Evolutionary conservation across 2,888 invertebrate genomes (phyloP), one percentile per base, ranked within the genome.

Genomic region (Kuschelorhynchus macadamiae): DNA sequence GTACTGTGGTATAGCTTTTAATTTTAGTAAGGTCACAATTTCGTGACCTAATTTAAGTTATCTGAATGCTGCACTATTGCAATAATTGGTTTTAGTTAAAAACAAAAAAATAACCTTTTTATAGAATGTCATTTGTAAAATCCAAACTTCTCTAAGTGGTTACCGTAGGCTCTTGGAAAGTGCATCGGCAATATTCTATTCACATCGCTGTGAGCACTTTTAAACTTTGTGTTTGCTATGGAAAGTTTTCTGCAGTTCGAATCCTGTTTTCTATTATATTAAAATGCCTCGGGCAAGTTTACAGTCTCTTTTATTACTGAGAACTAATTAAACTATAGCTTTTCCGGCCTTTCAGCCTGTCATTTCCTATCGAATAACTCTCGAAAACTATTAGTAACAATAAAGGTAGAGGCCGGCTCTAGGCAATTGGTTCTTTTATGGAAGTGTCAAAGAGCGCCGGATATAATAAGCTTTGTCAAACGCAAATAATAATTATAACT

Each of bases 211-310:
- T 17, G 12, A 41, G 67, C 57, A 44, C 49, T 67, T 56, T 32
- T 44, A 36, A 67, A 67, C 67, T 67, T 67, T 50, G 55, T 67
- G 56, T 61, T 67, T 56, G 42, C 42, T 41, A 32, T 57, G 50
- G 30, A 52, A 67, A 67, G 57, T 62, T 67, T 59, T 67, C 62
- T 52, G 44, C 39, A 21, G 39, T 67, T 63, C 46, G 44, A 64
- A 63, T 63, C 53, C 50, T 64, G 59, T 68, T 63, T 68, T 68
- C 68, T 62, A 59, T 63, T 63, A 63, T 64, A 59, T 68, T 59
- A 47, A 59, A 63, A 53, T 52, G 59, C 59, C 47, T 21, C 9
- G 9, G 14, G 53, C 55, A 42, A 41, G 41, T 47, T 53, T 33
- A 17, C 53, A 18, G 49, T 16, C 61, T 41, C 44, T 62, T 57